These are phyloP conservation scores for Drosophila flavopinicola DNA, from an alignment of 2,888 invertebrate species.

Conservation along the genomic window DNA sequence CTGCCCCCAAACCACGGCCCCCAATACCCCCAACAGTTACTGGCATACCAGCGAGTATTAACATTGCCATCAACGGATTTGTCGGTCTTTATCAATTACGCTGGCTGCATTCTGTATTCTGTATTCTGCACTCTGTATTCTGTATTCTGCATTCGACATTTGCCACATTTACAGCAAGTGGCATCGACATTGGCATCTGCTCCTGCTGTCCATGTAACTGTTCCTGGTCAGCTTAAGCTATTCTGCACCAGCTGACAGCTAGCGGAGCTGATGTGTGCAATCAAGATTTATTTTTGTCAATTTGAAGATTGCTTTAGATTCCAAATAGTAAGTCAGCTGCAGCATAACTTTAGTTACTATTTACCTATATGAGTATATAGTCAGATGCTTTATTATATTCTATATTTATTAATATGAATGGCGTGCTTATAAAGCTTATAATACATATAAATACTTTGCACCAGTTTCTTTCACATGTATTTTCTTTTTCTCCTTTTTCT, in stretches of 20 bases:
- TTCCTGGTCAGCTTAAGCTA: slow-evolving; percentile 51
- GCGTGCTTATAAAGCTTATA: too few relatives aligned
- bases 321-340: slow-evolving; percentile 8
- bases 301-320: slow-evolving; percentile 35
- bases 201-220: slow-evolving; percentile 44
- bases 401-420: too few relatives aligned
- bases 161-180: slow-evolving; percentile 71
- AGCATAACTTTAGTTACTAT: neutral
- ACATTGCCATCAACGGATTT: slow-evolving; percentile 79
- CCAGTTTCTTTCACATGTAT: too few relatives aligned
- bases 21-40: slow-evolving; percentile 20
- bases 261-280: slow-evolving; percentile 47
- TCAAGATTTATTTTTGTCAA: slow-evolving; percentile 58
- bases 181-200: slow-evolving; percentile 58
- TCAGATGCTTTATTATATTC: too few relatives aligned
- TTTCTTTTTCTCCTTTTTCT: neutral
- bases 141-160: slow-evolving; percentile 43
- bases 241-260: slow-evolving; percentile 61
- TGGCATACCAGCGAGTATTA: slow-evolving; percentile 60
- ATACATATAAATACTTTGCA: neutral
- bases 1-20: slow-evolving; percentile 14
- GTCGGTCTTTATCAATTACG: slow-evolving; percentile 81
- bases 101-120: slow-evolving; percentile 47
- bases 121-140: slow-evolving; percentile 29
- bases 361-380: too few relatives aligned